Conservation (phyloP, 2,888 invertebrate species). For the Siphonodentalium dalli region DNA sequence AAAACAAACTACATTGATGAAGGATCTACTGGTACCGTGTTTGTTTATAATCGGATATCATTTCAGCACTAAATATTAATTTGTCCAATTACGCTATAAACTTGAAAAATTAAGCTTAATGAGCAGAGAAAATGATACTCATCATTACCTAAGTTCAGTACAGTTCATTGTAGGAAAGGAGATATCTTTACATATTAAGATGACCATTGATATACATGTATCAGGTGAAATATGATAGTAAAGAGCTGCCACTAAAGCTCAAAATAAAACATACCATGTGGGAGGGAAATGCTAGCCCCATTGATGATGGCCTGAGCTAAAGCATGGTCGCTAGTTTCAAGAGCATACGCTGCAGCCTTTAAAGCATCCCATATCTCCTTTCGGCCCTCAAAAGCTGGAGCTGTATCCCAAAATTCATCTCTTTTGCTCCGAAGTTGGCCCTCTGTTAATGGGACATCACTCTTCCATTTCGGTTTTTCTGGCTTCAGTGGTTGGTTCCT, state of each 20-base stretch:
- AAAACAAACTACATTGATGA: too few species aligned
- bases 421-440: constrained; percentile 91
- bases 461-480: constrained; percentile 95
- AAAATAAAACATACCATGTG: constrained; percentile 75
- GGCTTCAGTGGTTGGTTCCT: constrained; percentile 95
- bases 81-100: too few species aligned
- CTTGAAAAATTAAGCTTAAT: too few species aligned
- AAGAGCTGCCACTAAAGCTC: not conserved
- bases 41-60: too few species aligned
- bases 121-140: too few species aligned
- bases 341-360: constrained; percentile 89
- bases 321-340: constrained; percentile 87
- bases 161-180: too few species aligned
- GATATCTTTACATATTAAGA: too few species aligned
- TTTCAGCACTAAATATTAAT: too few species aligned
- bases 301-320: constrained; percentile 95
- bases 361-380: constrained; percentile 98
- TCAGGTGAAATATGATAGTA: too few species aligned
- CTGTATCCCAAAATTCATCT: constrained; percentile 98
- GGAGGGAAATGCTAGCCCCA: constrained; percentile 93
- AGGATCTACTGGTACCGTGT: too few species aligned
- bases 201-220: too few species aligned
- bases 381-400: constrained; percentile 94
- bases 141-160: too few species aligned
- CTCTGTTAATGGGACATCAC: constrained; percentile 94